Percentiles rank a stretch among this genome's conserved stretches.
These are phyloP conservation scores for Leptarthrus brevirostris DNA, from an alignment of 2,888 invertebrate species.

Conservation along the genomic window DNA sequence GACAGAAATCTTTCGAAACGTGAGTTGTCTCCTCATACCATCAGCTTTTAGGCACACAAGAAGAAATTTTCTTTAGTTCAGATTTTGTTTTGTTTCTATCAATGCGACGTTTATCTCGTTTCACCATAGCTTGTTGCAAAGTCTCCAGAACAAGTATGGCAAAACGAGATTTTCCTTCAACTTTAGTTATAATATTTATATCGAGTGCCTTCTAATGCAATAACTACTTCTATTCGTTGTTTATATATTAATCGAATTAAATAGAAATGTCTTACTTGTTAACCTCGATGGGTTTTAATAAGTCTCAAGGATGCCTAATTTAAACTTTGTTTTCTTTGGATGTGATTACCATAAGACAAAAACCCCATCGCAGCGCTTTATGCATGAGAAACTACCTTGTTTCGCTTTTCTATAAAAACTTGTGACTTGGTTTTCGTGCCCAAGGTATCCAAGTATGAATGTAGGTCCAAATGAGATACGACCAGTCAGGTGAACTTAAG, in stretches of 20 bases:
- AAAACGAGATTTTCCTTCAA: too few species aligned
- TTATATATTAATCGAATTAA: too few species aligned
- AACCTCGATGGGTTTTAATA: conserved; percentile 20
- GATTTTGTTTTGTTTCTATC: not conserved
- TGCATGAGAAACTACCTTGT: not conserved
- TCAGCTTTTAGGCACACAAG: conserved; percentile 6
- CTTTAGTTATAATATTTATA: not conserved
- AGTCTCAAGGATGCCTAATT: conserved; percentile 19
- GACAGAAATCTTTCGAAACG: conserved; percentile 24
- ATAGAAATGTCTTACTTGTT: not conserved
- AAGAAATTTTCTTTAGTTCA: conserved; percentile 10
- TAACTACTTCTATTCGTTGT: too few species aligned
- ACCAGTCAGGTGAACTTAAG: not conserved
- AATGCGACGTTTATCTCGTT: not conserved
- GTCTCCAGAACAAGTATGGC: too few species aligned
- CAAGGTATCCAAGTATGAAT: not conserved
- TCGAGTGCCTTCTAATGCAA: not conserved
- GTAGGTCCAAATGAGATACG: not conserved
- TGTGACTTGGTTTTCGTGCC: not conserved
- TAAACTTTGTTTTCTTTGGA: not conserved
- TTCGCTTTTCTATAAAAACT: not conserved
- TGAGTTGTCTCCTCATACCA: conserved; percentile 35
- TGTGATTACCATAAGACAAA: not conserved
- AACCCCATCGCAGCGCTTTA: not conserved
- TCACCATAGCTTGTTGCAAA: not conserved